These are phyloP conservation scores for Xanthia togata DNA, from an alignment of 2,888 invertebrate species.

Conservation along the genomic window DNA sequence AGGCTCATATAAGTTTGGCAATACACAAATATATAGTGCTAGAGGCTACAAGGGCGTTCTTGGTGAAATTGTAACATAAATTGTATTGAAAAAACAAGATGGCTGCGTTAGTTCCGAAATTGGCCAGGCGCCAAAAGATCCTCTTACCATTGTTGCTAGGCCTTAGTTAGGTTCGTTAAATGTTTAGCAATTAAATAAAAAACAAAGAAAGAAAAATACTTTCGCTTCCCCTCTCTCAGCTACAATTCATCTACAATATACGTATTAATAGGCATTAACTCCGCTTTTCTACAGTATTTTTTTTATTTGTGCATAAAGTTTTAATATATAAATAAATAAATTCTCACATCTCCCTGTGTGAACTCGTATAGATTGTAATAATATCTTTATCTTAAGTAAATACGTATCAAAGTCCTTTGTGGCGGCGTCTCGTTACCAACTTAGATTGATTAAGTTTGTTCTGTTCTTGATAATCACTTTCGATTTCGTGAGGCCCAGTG, in stretches of 20 bases:
- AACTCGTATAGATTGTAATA: slow-evolving; percentile 62
- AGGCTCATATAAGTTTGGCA: no score
- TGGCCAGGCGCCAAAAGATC: no score
- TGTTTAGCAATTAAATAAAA: not conserved
- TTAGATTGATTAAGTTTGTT: slow-evolving; percentile 82
- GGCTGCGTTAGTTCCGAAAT: no score
- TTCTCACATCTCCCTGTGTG: slow-evolving; percentile 60
- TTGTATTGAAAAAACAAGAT: no score
- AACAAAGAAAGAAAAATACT: not conserved
- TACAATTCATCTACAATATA: not conserved
- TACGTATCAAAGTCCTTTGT: slow-evolving; percentile 70
- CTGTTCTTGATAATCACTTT: slow-evolving; percentile 69
- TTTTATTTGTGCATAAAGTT: not conserved
- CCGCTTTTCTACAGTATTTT: no score
- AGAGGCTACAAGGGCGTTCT: no score
- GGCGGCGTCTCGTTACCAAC: slow-evolving; percentile 68
- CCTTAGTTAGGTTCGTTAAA: not conserved
- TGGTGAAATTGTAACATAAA: no score
- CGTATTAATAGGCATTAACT: not conserved
- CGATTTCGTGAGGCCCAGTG: slow-evolving; percentile 50
- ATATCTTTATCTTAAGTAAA: slow-evolving; percentile 73
- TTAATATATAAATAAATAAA: no score
- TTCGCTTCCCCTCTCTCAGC: not conserved
- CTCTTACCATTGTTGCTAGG: not conserved
- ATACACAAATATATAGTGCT: not conserved